Percentiles rank a stretch among this genome's conserved stretches.
Evolutionary conservation across 2,797 vertebrate genomes (phyloP).

Genomic region (Amblyopsis hoosieri): DNA sequence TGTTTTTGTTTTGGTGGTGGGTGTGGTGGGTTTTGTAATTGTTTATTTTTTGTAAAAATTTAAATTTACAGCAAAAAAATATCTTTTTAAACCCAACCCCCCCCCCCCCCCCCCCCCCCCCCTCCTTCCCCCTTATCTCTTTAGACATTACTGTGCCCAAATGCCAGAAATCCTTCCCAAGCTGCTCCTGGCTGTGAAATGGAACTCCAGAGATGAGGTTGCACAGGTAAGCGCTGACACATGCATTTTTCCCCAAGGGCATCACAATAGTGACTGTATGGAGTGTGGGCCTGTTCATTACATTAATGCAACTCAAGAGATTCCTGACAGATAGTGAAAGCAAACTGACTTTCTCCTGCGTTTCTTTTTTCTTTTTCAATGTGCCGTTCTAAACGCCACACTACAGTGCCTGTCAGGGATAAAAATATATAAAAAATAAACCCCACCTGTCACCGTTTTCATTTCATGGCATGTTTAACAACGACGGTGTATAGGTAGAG

Average conservation of each 20-base stretch:
- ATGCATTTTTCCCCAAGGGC: conserved; percentile 23
- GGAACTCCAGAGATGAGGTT: conserved; percentile 99
- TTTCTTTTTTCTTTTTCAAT: background rate
- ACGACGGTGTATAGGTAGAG: too few relatives aligned
- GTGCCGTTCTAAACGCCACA: background rate
- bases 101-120: too few relatives aligned
- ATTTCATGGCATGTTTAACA: too few relatives aligned
- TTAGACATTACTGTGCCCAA: conserved; percentile 90
- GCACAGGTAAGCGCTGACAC: conserved; percentile 83
- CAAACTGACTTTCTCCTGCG: background rate
- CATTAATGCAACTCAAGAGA: conserved; percentile 15
- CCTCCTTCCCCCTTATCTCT: conserved; percentile 13
- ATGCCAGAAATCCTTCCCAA: conserved; percentile 97
- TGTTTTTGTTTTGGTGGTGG: too few relatives aligned
- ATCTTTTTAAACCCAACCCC: too few relatives aligned
- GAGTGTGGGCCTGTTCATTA: background rate
- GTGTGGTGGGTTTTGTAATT: too few relatives aligned
- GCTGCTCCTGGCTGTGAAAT: conserved; percentile 96
- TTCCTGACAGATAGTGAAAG: background rate
- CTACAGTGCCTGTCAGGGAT: background rate
- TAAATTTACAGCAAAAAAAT: too few relatives aligned
- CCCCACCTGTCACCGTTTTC: too few relatives aligned
- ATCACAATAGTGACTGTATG: conserved; percentile 2
- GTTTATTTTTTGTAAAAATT: too few relatives aligned
- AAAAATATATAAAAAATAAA: too few relatives aligned